Base-by-base conservation (phyloP, 2,113 vertebrate species). In the Triplophysa rosa region DNA sequence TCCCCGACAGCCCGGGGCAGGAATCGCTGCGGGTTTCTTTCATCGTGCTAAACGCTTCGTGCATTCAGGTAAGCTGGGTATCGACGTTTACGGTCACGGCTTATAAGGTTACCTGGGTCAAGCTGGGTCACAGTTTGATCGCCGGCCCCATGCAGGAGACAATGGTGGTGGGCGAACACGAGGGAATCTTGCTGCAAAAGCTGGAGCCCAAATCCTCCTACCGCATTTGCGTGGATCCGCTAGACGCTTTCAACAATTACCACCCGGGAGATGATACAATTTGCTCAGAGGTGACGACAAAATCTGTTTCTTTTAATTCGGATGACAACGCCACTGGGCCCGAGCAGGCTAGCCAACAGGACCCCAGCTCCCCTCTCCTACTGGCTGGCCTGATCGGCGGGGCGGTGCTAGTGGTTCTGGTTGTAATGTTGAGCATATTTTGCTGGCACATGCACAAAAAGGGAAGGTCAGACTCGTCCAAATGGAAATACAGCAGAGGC, bases 381-480 rank as follows among this genome's bases (percentile, higher is more conserved):
- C 89, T 98, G 87, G 96, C 95, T 0, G 95, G 95, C 37, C 88
- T 98, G 84, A 96, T 97, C 16, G 96, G 96, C 67, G 96, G 95
- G 8, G 95, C 95, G 0, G 95, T 95, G 83, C 92, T 96, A 33
- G 89, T 97, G 78, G 94, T 98, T 65, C 93, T 98, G 0, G 91
- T 97, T 69, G 89, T 94, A 37, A 83, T 97, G 80, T 94, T 98
- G 73, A 91, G 95, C 70, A 81, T 98, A 82, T 96, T 98, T 84
- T 98, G 96, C 87, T 98, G 96, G 96, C 94, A 96, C 64, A 94
- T 94, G 95, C 95, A 97, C 94, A 95, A 94, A 90, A 96, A 95
- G 85, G 95, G 93, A 54, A 90, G 93, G 78, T 94, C 94, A 85
- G 93, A 93, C 33, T 95, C 95, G 47, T 93, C 95, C 91, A 95